A percentile compares a stretch with the other conserved stretches of the same genome.
These are phyloP conservation scores for Gasterosteus aculeatus DNA, from an alignment of 2,113 vertebrate species.

Conservation along the genomic window DNA sequence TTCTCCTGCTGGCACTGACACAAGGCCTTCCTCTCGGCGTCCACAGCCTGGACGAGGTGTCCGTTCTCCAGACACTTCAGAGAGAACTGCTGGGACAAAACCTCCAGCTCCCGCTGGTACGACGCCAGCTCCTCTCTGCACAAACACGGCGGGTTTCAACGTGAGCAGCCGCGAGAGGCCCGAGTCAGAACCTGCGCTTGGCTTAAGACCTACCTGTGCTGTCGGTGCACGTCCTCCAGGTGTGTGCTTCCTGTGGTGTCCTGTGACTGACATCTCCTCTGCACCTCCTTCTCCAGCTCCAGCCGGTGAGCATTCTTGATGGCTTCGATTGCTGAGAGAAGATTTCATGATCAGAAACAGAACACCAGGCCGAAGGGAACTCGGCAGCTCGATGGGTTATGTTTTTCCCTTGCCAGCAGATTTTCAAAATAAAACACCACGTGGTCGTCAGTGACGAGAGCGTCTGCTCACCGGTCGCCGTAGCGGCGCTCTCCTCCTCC, in stretches of 20 bases:
- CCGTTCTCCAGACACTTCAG: conserved; percentile 79
- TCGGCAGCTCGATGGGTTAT: not conserved
- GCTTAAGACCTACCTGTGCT: conserved; percentile 66
- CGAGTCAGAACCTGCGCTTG: not conserved
- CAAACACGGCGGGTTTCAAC: conserved; percentile 4
- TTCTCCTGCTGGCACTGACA: conserved; percentile 78
- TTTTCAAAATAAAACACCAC: not conserved
- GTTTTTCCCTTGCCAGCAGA: not conserved
- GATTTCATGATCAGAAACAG: not conserved
- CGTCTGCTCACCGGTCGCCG: conserved; percentile 65
- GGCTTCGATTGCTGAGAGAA: conserved; percentile 72
- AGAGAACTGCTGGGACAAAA: conserved; percentile 78
- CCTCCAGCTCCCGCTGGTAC: conserved; percentile 76
- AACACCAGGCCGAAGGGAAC: not conserved
- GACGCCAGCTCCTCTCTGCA: conserved; percentile 78
- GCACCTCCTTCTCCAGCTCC: conserved; percentile 76
- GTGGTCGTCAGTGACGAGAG: too few species aligned
- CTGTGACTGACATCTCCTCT: conserved; percentile 57
- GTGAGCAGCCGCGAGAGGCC: not conserved
- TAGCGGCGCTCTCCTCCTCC: conserved; percentile 77
- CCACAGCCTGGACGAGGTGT: conserved; percentile 75
- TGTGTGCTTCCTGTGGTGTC: conserved; percentile 48
- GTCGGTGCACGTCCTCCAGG: conserved; percentile 65
- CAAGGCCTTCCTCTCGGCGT: conserved; percentile 76
- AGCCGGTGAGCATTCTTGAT: conserved; percentile 72